Evolutionary conservation across 2,797 vertebrate genomes (phyloP), one percentile per base, ranked within the genome.

Genomic region (Pagetopsis macropterus): DNA sequence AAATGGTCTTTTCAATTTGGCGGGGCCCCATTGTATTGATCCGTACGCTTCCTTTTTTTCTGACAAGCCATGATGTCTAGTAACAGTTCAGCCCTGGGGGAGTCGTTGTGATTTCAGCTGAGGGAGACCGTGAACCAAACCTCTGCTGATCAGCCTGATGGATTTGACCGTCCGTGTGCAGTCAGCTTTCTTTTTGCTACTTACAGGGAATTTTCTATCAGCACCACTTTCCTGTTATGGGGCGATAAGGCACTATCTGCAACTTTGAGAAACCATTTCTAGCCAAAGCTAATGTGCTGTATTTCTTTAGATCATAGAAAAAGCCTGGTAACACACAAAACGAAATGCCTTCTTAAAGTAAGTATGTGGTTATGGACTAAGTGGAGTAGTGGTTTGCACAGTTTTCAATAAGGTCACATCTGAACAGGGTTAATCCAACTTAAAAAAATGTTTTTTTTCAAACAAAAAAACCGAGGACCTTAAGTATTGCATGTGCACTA

Each of bases 31-130:
- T 68, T 0, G 0, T 81, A 81, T 91, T 49, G 75, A 87, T 88
- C 79, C 60, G 14, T 1, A 2, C 33, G 46, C 57, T 71, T 78
- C 62, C 46, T 59, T 77, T 84, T 60, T 69, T 58, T 79, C 72
- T 71, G 70, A 76, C 75, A 73, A 73, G 75, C 75, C 54, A 49
- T 55, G 49, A 78, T 79, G 73, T 83, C 37, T 48, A 4, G 78
- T 43, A 78, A 56, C 73, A 68, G 67, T 72, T 72, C 76, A 46
- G 73, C 60, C 72, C 69, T 15, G 9, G 12, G 65, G 58, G 64
- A 71, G 45, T 31, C 60, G 58, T 77, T 68, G 75, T 52, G 46
- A 71, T 85, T 84, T 87, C 73, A 73, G 46, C 50, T 64, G 77
- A 82, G 65, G 15, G 66, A 82, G 56, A 66, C 27, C 13, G 6